Percentiles rank a stretch among this genome's conserved stretches.
phyloP scores from a whole-genome alignment of 2,888 invertebrate species.

The Melanostoma scalare region DNA sequence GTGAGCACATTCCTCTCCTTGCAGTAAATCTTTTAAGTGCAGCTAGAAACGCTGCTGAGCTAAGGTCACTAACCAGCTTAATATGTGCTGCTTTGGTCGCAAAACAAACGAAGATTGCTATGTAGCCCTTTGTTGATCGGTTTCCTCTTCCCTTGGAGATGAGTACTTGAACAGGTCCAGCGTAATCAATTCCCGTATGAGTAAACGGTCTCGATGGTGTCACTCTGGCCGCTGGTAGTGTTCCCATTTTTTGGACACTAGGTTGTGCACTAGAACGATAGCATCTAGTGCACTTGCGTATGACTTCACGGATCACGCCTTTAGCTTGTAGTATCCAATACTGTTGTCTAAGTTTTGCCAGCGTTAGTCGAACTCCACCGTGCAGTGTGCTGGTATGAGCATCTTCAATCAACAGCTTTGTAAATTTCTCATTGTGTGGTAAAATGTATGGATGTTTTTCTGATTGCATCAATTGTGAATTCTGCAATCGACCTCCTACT shows the following conservation, averaged over 20 bases:
- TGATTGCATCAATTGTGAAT: slow-evolving; percentile 44
- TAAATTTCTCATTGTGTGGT: slow-evolving; percentile 21
- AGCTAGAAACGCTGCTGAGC: no score
- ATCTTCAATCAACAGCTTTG: neutral
- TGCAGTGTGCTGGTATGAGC: no score
- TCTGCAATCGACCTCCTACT: slow-evolving; percentile 74
- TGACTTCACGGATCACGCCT: slow-evolving; percentile 14
- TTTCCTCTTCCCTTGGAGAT: slow-evolving; percentile 1
- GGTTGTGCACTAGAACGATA: neutral
- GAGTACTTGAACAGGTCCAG: slow-evolving; percentile 12
- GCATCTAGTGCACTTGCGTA: neutral
- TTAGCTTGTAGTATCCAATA: slow-evolving; percentile 11
- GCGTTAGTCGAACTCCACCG: no score
- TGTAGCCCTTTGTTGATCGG: no score
- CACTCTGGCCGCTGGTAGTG: slow-evolving; percentile 7
- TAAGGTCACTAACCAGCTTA: no score
- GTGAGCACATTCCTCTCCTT: no score
- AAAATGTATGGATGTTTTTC: slow-evolving; percentile 40
- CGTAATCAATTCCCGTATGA: slow-evolving; percentile 23
- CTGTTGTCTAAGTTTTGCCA: slow-evolving; percentile 4
- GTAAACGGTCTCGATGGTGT: slow-evolving; percentile 21
- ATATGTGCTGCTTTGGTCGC: no score
- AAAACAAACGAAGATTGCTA: no score
- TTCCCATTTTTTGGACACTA: slow-evolving; percentile 5
- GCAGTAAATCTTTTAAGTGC: no score